Base-by-base conservation (phyloP, 2,797 vertebrate species). In the Decapterus maruadsi region DNA sequence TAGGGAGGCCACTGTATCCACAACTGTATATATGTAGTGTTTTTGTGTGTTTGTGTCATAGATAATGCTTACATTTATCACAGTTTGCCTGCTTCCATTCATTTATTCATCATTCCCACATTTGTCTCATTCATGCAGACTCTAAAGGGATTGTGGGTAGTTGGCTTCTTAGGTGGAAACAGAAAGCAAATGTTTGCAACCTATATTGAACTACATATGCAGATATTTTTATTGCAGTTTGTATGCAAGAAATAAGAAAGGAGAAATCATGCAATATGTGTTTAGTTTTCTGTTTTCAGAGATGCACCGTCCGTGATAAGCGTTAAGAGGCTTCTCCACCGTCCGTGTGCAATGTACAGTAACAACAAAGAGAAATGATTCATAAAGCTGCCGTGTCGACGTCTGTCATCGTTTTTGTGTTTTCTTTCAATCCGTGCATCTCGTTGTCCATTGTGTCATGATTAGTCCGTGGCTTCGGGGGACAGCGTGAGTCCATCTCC, bases 51-150 rank as follows among this genome's bases (percentile, higher is more conserved):
- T 13, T 69, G 42, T 50, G 46, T 22, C 11, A 5, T 22, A 22
- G 20, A 22, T 51, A 51, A 51, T 26, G 20, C 17, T 55, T 53
- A 22, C 38, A 64, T 71, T 68, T 45, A 46, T 77, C 38, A 46
- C 14, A 31, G 40, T 68, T 70, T 66, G 29, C 31, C 31, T 42
- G n/a, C 36, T 46, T 88, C 77, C 57, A 78, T 64, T 60, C 56
- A 16, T 22, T 26, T 26, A 26, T 26, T 64, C 53, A 17, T 64
- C 53, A 17, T 45, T 68, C 59, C 34, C 11, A 53, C 40, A 20
- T 43, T 71, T 40, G 9, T 20, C 22, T 51, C 20, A 51, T 22
- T 51, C 50, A 51, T 51, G 0, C 1, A 3, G 51, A 51, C n/a
- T 6, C 1, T 51, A 6, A 11, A 51, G 50, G 20, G 50, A 51